These are phyloP conservation scores for Oophaga sylvatica DNA, from an alignment of 2,797 vertebrate genomes.

Conservation along the genomic window DNA sequence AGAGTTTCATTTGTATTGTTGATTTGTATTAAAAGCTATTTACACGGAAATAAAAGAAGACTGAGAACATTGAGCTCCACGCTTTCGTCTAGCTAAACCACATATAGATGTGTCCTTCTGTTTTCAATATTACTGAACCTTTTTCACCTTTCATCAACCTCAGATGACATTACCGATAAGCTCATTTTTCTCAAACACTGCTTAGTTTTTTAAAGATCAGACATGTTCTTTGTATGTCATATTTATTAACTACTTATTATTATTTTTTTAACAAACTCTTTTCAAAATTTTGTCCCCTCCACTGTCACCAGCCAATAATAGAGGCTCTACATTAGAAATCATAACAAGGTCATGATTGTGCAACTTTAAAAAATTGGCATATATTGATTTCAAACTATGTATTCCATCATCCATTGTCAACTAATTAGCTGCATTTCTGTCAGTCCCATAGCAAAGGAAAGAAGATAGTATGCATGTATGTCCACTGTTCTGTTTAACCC, in stretches of 20 bases:
- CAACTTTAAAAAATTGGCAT: not conserved
- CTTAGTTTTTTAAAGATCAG: too few relatives aligned
- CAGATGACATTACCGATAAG: too few relatives aligned
- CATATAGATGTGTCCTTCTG: not conserved
- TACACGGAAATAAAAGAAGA: not conserved
- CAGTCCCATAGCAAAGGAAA: too few relatives aligned
- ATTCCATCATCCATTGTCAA: not conserved
- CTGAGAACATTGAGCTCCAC: not conserved
- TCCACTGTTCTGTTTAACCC: too few relatives aligned
- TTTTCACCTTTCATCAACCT: not conserved
- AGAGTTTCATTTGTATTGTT: not conserved
- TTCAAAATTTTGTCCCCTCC: too few relatives aligned
- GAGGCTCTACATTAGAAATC: too few relatives aligned
- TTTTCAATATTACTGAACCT: not conserved
- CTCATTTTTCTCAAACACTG: not conserved
- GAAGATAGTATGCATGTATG: too few relatives aligned
- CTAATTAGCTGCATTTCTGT: not conserved
- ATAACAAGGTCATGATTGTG: too few relatives aligned
- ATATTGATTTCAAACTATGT: not conserved
- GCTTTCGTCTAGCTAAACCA: not conserved
- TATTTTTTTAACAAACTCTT: too few relatives aligned
- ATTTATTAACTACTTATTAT: too few relatives aligned
- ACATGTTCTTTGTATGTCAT: too few relatives aligned
- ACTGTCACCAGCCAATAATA: too few relatives aligned
- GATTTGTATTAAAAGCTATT: not conserved